These are phyloP conservation scores for Nipponia nippon DNA, from an alignment of 2,113 vertebrate genomes.

Conservation along the genomic window DNA sequence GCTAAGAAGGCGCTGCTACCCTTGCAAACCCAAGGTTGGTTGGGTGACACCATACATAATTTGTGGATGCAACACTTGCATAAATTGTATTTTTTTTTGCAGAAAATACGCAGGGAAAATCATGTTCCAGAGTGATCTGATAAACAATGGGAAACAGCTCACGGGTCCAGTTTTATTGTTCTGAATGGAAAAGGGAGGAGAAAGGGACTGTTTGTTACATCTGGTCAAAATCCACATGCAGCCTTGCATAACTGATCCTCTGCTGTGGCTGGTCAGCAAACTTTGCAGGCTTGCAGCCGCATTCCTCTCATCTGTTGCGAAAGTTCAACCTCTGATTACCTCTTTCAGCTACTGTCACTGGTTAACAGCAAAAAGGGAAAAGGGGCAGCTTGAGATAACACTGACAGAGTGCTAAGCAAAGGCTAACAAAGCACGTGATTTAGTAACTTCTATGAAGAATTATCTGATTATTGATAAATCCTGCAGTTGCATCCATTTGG, in stretches of 20 bases:
- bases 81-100: background rate
- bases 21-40: background rate
- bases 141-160: background rate
- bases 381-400: background rate
- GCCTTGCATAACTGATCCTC: background rate
- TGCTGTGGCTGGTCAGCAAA: background rate
- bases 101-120: background rate
- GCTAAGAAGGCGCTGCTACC: background rate
- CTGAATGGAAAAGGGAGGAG: background rate
- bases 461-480: background rate
- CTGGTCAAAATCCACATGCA: slow-evolving; percentile 20
- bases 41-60: background rate
- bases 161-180: background rate
- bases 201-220: background rate
- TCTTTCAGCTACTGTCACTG: background rate
- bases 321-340: background rate
- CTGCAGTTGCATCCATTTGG: background rate
- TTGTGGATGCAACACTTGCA: background rate
- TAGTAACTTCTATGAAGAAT: background rate
- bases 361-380: background rate
- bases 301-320: background rate
- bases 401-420: background rate
- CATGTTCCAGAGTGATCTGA: background rate
- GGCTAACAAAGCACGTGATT: background rate
- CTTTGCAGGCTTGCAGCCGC: background rate